phyloP scores from a whole-genome alignment of 35 echinoderm and acorn worm genomes.

The Apostichopus californicus region DNA sequence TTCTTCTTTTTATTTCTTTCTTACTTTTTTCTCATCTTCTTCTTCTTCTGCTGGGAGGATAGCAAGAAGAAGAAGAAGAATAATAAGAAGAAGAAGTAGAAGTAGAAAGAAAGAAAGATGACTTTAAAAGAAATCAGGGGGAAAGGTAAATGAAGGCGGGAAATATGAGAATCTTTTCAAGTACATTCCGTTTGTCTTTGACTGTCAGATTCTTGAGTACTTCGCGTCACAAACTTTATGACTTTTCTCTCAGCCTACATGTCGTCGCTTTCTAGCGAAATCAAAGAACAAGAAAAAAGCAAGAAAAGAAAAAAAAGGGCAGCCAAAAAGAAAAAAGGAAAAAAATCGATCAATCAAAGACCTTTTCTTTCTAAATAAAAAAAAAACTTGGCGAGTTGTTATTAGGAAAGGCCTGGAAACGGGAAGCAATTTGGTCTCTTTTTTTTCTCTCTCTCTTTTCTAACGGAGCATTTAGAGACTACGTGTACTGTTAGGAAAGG shows the following conservation, averaged over 20 bases:
- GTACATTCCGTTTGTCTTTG: constrained; percentile 55
- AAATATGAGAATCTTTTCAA: constrained; percentile 49
- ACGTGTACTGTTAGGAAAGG: constrained; percentile 33
- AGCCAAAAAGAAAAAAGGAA: not conserved
- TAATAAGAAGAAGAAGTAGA: no score
- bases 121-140: constrained; percentile 28
- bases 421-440: constrained; percentile 46
- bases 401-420: constrained; percentile 41
- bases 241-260: constrained; percentile 37
- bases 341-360: constrained; percentile 59
- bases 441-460: not conserved
- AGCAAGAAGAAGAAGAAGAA: not conserved
- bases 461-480: constrained; percentile 44
- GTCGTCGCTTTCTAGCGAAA: constrained; percentile 16
- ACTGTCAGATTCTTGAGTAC: constrained; percentile 53
- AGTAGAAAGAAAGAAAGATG: not conserved
- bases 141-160: constrained; percentile 46
- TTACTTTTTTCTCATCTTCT: not conserved
- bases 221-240: constrained; percentile 57
- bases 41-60: not conserved
- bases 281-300: not conserved
- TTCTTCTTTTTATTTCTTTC: not conserved
- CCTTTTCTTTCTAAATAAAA: constrained; percentile 36
- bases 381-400: constrained; percentile 40
- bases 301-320: not conserved